Conservation (phyloP, 2,113 vertebrate species). For the Physeter macrocephalus region DNA sequence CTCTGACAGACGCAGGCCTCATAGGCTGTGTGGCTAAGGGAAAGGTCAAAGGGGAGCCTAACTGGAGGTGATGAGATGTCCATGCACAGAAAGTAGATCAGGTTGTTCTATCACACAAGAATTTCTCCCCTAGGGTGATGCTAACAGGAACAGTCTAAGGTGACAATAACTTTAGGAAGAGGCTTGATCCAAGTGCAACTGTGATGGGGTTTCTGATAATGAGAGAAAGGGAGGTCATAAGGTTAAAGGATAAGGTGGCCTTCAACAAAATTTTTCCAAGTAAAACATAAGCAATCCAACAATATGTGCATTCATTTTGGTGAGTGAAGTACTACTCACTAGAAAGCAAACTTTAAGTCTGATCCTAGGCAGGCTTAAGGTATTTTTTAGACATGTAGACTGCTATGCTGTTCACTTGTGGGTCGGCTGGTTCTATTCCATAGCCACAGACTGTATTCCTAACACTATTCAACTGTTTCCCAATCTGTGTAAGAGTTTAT, state of each 20-base stretch:
- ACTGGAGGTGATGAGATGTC: not conserved
- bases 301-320: not conserved
- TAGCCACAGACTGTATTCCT: not conserved
- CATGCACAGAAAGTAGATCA: not conserved
- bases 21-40: not conserved
- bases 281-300: not conserved
- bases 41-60: not conserved
- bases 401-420: not conserved
- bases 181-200: slow-evolving; percentile 2
- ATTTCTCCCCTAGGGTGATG: not conserved
- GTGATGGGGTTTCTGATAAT: not conserved
- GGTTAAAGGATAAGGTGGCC: not conserved
- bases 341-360: not conserved
- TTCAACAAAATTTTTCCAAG: not conserved
- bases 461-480: not conserved
- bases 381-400: not conserved
- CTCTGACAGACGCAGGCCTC: slow-evolving; percentile 11
- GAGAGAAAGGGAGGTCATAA: not conserved
- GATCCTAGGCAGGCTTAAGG: not conserved
- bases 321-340: not conserved
- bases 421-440: not conserved
- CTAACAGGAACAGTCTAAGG: not conserved
- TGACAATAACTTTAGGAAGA: slow-evolving; percentile 31
- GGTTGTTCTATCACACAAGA: not conserved
- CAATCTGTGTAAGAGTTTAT: not conserved